Base-by-base conservation (phyloP, 2,113 vertebrate species). In the Hiodon tergisus region DNA sequence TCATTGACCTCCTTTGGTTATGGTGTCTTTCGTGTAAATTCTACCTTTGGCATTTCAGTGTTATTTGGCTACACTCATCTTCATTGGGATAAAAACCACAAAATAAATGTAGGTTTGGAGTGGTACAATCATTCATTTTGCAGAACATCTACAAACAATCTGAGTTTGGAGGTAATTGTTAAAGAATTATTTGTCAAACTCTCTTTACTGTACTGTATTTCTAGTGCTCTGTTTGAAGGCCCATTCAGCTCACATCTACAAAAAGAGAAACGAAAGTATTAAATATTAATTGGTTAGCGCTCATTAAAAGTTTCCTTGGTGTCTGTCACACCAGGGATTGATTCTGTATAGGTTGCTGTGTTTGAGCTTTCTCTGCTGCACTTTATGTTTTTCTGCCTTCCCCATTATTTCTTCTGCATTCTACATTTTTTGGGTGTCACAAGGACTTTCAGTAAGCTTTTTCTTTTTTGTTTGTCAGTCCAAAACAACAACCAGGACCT, bases 271-370 rank as follows among this genome's bases (percentile, higher is more conserved):
- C 59, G 54, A 54, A 48, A 59, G n/a, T 68, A 76, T 82, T n/a
- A 81, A 81, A 77, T 80, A 77, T 81, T 73, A 62, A 81, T 61
- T 47, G 1, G 10, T 54, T 62, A 63, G 54, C 59, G 5, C 70
- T 81, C 52, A 58, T 78, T 76, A 75, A 53, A 80, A 63, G 53
- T 77, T 57, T 73, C 31, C 46, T 8, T 67, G 74, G 70, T 63
- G 74, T 57, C 67, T 47, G 51, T 74, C 46, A 6, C 65, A 14
- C 70, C 51, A 6, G 75, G 70, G 71, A 67, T 82, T 58, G 67
- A 31, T 48, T 74, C 13, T 16, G 5, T 47, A 4, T 55, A 47
- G 6, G n/a, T 8, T 4, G 50, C 7, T 6, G 57, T 66, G 73
- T 52, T 71, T 80, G n/a, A 66, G 48, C 77, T 81, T 71, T 71